These are phyloP conservation scores for Synanthedon tipuliformis DNA, from an alignment of 2,888 invertebrate genomes.

Conservation along the genomic window DNA sequence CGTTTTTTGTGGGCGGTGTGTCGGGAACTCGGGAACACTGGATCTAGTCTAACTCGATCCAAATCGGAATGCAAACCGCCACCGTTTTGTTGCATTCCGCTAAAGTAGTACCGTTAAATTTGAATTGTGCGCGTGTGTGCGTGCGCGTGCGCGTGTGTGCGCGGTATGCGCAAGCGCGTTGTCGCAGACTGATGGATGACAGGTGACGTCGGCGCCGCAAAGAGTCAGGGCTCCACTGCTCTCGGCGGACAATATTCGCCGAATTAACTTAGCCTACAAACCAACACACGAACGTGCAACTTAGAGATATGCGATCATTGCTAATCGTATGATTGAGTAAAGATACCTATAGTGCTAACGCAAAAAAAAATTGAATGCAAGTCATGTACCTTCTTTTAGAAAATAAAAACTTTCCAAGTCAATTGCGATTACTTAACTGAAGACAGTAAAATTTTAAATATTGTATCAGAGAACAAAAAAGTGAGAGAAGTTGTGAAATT, in stretches of 20 bases:
- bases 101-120: constrained; percentile 54
- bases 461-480: too few relatives aligned
- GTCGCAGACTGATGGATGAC: constrained; percentile 68
- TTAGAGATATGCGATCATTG: constrained; percentile 7
- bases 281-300: constrained; percentile 19
- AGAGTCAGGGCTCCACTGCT: constrained; percentile 30
- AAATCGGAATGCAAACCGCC: constrained; percentile 38
- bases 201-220: constrained; percentile 59
- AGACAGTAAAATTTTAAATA: too few relatives aligned
- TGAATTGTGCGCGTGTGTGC: constrained; percentile 41
- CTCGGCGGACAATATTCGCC: constrained; percentile 10
- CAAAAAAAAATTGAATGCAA: too few relatives aligned
- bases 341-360: too few relatives aligned
- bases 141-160: constrained; percentile 12
- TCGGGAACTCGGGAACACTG: constrained; percentile 17
- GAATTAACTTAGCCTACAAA: constrained; percentile 36
- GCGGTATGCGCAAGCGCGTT: constrained; percentile 53
- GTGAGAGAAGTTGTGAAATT: too few relatives aligned
- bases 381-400: too few relatives aligned
- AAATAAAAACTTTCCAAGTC: too few relatives aligned
- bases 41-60: constrained; percentile 28
- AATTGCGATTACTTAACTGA: too few relatives aligned
- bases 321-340: too few relatives aligned
- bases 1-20: constrained; percentile 39
- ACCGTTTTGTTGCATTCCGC: constrained; percentile 49